Evolutionary conservation across 1,140 invertebrate species (phyloP).

Genomic region (Eumeta japonica): DNA sequence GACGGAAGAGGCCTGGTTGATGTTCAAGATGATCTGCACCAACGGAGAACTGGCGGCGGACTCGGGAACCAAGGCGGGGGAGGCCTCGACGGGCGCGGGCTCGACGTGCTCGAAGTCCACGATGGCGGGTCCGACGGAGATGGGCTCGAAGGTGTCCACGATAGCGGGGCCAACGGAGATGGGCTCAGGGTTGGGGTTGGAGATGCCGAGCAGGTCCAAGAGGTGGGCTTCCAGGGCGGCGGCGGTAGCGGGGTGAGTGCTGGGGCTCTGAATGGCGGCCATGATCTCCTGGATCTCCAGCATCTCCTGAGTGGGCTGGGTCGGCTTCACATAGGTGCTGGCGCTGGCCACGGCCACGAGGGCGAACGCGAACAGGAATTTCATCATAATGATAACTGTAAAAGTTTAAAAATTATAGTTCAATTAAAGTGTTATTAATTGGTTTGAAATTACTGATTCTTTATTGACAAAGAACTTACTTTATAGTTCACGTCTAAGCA

Average conservation of each 20-base stretch:
- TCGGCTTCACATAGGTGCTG: constrained; percentile 18
- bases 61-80: constrained; percentile 12
- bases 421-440: too few species aligned
- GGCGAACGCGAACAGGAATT: constrained; percentile 12
- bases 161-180: constrained; percentile 11
- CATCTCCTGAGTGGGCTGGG: constrained; percentile 12
- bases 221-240: constrained; percentile 27
- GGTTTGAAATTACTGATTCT: too few species aligned
- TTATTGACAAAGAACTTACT: too few species aligned
- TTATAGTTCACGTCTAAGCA: too few species aligned
- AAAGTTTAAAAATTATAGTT: too few species aligned
- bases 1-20: constrained; percentile 9
- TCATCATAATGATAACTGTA: constrained; percentile 1
- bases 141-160: constrained; percentile 9
- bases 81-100: constrained; percentile 16
- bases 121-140: constrained; percentile 10
- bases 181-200: constrained; percentile 6
- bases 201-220: constrained; percentile 17
- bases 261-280: constrained; percentile 32
- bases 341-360: constrained; percentile 25
- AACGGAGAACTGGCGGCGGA: constrained; percentile 8
- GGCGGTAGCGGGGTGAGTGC: constrained; percentile 36
- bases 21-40: constrained; percentile 14
- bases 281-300: constrained; percentile 28
- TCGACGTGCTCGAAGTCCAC: constrained; percentile 7